phyloP scores from a whole-genome alignment of 2,888 invertebrate species.

The Lasioglossum calceatum region DNA sequence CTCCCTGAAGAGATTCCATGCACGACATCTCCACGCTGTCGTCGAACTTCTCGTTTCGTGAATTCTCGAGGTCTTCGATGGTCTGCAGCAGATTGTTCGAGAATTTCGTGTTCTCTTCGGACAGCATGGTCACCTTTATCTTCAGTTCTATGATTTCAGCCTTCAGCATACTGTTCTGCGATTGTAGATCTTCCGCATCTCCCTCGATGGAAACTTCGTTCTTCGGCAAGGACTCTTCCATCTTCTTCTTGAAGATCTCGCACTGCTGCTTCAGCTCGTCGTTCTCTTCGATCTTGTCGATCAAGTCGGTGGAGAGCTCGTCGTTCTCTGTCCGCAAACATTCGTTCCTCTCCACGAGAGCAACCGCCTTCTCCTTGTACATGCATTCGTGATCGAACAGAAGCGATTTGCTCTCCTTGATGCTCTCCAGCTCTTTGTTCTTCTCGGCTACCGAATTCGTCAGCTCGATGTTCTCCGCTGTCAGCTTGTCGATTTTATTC shows the following conservation, averaged over 20 bases:
- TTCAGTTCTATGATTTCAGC: constrained; percentile 68
- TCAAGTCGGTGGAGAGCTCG: constrained; percentile 75
- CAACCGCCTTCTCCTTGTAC: constrained; percentile 68
- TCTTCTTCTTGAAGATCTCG: constrained; percentile 65
- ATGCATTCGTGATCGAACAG: constrained; percentile 75
- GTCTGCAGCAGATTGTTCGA: constrained; percentile 62
- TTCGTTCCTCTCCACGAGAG: constrained; percentile 61
- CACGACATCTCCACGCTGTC: not conserved
- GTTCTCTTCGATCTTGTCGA: constrained; percentile 77
- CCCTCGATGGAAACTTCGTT: constrained; percentile 5
- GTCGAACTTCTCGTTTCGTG: constrained; percentile 34
- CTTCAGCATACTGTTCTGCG: constrained; percentile 66
- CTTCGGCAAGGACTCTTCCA: constrained; percentile 47
- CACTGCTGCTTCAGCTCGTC: constrained; percentile 72
- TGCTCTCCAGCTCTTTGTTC: constrained; percentile 82
- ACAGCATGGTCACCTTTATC: constrained; percentile 59
- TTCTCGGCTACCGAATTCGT: constrained; percentile 87
- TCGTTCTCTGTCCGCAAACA: constrained; percentile 71
- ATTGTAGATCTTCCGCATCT: constrained; percentile 40
- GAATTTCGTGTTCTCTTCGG: constrained; percentile 69
- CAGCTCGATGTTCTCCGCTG: constrained; percentile 80
- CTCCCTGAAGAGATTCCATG: constrained; percentile 25
- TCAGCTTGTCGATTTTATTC: constrained; percentile 70
- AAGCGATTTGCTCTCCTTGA: constrained; percentile 72
- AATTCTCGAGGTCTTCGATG: constrained; percentile 48